Base-by-base conservation (phyloP, 2,888 invertebrate genomes). In the Branchellion lobata region DNA sequence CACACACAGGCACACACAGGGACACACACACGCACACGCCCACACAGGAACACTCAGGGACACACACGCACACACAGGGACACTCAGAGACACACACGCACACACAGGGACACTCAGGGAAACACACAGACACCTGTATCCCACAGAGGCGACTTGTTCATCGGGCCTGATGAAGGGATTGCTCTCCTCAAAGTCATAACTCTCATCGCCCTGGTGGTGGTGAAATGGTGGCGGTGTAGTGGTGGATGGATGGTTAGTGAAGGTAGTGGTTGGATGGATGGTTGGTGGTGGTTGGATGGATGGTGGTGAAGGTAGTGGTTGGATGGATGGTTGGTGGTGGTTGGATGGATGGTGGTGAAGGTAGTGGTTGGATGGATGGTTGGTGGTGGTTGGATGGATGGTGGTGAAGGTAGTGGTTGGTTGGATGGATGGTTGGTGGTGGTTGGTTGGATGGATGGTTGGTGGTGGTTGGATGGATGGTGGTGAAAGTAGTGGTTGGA, bases 131-230 rank as follows among this genome's bases (percentile, higher is more conserved):
- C 83, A 88, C 85, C 96, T 92, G 88, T 98, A 98, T 3, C 94
- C 96, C 0, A 97, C 95, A 65, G 96, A 95, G 0, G 96, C 96
- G 0, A 96, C 92, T 86, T 96, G 95, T 81, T 95, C 95, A 83
- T 95, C 95, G 82, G 94, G 94, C 84, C 95, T 94, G 11, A 94
- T 92, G 86, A 98, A 97, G 0, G 97, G 97, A 89, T 97, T 97
- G 0, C 92, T 89, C 84, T 96, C 93, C 0, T 94, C 93, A 88
- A 97, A 96, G 87, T 93, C 93, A 89, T 91, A 92, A 83, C 93
- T 92, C 0, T 93, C 90, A 86, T 96, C 96, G 80, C 90, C 92
- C 80, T 80, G 53, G 31, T 40, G 47, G 18, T 3, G 69, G 65
- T 65, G 65, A n/a, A 65, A 21, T 11, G 65, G 21, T 3, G 29